Percentiles rank a stretch among this genome's conserved stretches.
phyloP scores from a whole-genome alignment of 2,888 invertebrate genomes.

The Dasypogon diadema region DNA sequence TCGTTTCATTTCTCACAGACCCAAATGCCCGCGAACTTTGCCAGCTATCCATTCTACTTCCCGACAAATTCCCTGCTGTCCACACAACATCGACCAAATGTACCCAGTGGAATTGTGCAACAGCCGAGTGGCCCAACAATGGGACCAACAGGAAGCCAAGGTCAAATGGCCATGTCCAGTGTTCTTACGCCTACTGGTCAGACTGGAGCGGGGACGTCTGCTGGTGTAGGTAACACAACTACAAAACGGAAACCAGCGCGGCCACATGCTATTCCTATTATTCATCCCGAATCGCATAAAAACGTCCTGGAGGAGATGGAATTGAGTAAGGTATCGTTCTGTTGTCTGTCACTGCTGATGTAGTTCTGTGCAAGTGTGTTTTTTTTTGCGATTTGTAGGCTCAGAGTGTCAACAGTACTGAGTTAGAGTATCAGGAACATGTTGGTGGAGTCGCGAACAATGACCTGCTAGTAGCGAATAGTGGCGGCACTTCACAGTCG shows the following conservation, averaged over 20 bases:
- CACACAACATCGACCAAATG: slow-evolving; percentile 61
- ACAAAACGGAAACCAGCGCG: slow-evolving; percentile 61
- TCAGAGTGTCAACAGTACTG: slow-evolving; percentile 59
- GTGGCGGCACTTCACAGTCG: slow-evolving; percentile 54
- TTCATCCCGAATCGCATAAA: slow-evolving; percentile 70
- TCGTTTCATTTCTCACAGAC: slow-evolving; percentile 62
- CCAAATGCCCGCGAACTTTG: slow-evolving; percentile 20
- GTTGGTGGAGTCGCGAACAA: too few relatives aligned
- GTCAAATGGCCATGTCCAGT: background rate
- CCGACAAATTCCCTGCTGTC: slow-evolving; percentile 58
- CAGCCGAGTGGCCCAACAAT: slow-evolving; percentile 11
- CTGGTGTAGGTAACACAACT: slow-evolving; percentile 60
- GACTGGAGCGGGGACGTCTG: slow-evolving; percentile 54
- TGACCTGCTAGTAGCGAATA: background rate
- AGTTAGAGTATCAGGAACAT: slow-evolving; percentile 60
- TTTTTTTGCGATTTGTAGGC: slow-evolving; percentile 21
- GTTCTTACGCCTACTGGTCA: slow-evolving; percentile 13
- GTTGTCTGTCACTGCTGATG: too few relatives aligned
- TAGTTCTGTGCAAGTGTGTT: too few relatives aligned
- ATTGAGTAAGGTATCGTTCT: slow-evolving; percentile 40
- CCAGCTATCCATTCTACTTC: slow-evolving; percentile 17
- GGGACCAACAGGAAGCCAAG: slow-evolving; percentile 12
- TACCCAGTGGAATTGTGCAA: slow-evolving; percentile 16
- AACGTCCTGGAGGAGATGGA: slow-evolving; percentile 65
- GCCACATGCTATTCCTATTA: slow-evolving; percentile 68